These are phyloP conservation scores for Dipus sagitta DNA, from an alignment of 2,797 vertebrate genomes.

Conservation along the genomic window DNA sequence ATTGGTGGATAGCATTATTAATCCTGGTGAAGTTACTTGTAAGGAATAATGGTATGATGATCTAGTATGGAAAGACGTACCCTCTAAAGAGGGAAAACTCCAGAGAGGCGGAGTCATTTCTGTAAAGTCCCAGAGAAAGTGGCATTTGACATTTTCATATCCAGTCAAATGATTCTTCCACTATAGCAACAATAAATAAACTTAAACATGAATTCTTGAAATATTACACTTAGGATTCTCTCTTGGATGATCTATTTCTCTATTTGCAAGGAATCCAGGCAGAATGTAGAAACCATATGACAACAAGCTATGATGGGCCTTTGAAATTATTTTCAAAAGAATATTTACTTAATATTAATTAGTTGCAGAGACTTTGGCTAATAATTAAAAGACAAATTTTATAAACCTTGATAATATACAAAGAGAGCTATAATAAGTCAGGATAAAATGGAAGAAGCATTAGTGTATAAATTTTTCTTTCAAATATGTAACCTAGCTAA, in stretches of 20 bases:
- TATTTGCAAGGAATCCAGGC: constrained; percentile 26
- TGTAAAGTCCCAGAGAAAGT: not conserved
- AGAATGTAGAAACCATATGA: not conserved
- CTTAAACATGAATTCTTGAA: constrained; percentile 25
- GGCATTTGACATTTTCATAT: not conserved
- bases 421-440: not conserved
- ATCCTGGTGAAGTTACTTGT: not conserved
- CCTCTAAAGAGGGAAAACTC: not conserved
- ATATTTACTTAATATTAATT: not conserved
- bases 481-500: constrained; percentile 26
- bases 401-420: not conserved
- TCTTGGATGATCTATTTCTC: not conserved
- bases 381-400: constrained; percentile 23
- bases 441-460: not conserved
- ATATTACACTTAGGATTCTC: constrained; percentile 3
- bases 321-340: not conserved
- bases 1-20: constrained; percentile 16
- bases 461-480: not conserved
- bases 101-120: not conserved
- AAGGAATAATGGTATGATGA: constrained; percentile 19
- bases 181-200: not conserved
- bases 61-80: not conserved
- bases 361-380: not conserved
- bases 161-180: constrained; percentile 9
- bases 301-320: not conserved